These are phyloP conservation scores for Bryconaethiops microstoma DNA, from an alignment of 2,797 vertebrate genomes.

Conservation along the genomic window DNA sequence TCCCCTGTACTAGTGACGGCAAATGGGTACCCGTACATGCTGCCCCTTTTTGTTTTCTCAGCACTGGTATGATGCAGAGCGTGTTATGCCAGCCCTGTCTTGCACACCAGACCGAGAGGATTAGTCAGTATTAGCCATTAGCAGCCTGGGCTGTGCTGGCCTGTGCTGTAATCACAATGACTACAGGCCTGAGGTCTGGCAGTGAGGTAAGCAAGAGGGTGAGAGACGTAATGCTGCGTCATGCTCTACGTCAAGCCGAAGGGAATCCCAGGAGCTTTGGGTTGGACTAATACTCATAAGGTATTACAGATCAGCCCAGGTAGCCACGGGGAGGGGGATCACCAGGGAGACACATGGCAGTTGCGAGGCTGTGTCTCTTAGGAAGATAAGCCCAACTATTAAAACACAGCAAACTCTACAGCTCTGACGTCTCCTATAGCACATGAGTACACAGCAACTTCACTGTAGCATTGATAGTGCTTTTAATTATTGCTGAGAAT, in stretches of 20 bases:
- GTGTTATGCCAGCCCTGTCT: conserved; percentile 8
- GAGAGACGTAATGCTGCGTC: conserved; percentile 40
- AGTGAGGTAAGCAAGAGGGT: conserved; percentile 17
- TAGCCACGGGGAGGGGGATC: neutral
- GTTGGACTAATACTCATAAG: conserved; percentile 42
- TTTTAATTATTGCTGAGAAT: conserved; percentile 2
- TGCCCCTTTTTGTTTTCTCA: conserved; percentile 28
- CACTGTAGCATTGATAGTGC: neutral
- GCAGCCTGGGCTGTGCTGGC: conserved; percentile 3
- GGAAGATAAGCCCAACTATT: conserved; percentile 24
- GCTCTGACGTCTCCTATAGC: conserved; percentile 12
- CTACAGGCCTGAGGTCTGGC: conserved; percentile 18
- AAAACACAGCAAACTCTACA: conserved; percentile 21
- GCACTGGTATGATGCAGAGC: neutral
- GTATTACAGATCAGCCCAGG: conserved; percentile 44
- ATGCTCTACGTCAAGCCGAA: conserved; percentile 34
- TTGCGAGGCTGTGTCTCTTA: conserved; percentile 19
- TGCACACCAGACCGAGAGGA: conserved; percentile 21
- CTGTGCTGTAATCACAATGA: conserved; percentile 31
- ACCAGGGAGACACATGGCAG: neutral
- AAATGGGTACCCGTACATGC: neutral
- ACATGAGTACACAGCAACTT: conserved; percentile 1
- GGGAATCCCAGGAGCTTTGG: conserved; percentile 52
- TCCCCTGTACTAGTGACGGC: conserved; percentile 28
- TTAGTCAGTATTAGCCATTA: conserved; percentile 44